Percentiles rank a stretch among this genome's conserved stretches.
Evolutionary conservation across 2,888 invertebrate species (phyloP).

Genomic region (Callosobruchus maculatus): DNA sequence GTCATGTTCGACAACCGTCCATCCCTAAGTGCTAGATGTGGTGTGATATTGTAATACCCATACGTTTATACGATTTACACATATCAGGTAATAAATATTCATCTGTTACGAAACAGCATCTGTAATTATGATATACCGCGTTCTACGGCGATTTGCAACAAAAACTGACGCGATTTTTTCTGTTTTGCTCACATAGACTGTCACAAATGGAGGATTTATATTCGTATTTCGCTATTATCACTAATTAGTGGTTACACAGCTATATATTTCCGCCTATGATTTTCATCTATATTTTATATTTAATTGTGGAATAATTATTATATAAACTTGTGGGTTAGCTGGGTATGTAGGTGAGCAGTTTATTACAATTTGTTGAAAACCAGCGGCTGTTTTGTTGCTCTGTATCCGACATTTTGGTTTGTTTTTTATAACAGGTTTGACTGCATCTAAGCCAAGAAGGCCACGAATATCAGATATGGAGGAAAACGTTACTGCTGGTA

Average conservation of each 20-base stretch:
- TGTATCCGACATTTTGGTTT: no score
- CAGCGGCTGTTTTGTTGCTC: neutral
- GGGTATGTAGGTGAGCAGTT: constrained; percentile 11
- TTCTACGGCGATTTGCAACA: neutral
- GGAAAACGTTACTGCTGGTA: no score
- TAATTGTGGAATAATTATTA: constrained; percentile 12
- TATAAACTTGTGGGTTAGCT: constrained; percentile 9
- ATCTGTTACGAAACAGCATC: neutral
- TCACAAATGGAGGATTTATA: constrained; percentile 20
- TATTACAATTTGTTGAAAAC: constrained; percentile 10
- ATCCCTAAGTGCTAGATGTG: neutral
- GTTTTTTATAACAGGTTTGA: no score
- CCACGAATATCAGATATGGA: no score
- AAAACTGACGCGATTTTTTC: neutral
- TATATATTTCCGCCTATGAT: constrained; percentile 11
- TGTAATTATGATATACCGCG: neutral
- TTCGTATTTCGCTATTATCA: constrained; percentile 12
- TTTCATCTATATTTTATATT: constrained; percentile 13
- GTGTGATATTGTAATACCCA: neutral
- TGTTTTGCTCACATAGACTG: constrained; percentile 4
- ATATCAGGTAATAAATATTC: neutral
- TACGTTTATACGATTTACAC: neutral
- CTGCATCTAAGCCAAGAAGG: no score
- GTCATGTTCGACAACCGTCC: no score
- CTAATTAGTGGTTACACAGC: constrained; percentile 11